Conservation (phyloP, 2,113 vertebrate genomes). For the Leiothrix lutea region DNA sequence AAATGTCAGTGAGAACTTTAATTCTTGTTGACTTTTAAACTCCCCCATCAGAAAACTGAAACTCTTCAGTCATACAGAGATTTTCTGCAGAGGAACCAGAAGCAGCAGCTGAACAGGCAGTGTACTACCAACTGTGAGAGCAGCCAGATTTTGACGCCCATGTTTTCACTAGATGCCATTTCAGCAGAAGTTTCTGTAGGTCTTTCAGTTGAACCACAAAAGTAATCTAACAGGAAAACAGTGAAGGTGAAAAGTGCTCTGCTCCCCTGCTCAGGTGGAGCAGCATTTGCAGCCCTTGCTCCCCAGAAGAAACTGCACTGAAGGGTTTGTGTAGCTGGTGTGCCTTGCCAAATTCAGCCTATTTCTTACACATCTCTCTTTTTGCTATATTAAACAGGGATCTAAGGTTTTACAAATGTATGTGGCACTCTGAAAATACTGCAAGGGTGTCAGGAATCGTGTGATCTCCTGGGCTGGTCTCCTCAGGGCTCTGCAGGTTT, state of each 20-base stretch:
- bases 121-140: fast-evolving
- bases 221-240: neutral
- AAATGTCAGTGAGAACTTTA: neutral
- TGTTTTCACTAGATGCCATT: neutral
- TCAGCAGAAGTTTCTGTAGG: neutral
- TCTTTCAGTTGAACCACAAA: neutral
- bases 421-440: neutral
- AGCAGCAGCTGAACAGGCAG: neutral
- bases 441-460: fast-evolving
- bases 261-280: neutral
- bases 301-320: neutral
- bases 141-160: neutral
- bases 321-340: neutral
- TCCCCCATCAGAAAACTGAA: neutral
- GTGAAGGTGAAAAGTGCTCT: neutral
- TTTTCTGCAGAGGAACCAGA: neutral
- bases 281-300: neutral
- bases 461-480: neutral
- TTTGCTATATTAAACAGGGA: neutral
- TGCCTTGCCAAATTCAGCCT: neutral
- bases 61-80: neutral
- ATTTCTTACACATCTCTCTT: neutral
- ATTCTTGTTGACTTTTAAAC: neutral
- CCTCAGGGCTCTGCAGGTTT: neutral
- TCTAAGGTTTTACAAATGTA: neutral